Percentiles rank a stretch among this genome's conserved stretches.
phyloP scores from a whole-genome alignment of 1,140 invertebrate species.

The Littorina saxatilis region DNA sequence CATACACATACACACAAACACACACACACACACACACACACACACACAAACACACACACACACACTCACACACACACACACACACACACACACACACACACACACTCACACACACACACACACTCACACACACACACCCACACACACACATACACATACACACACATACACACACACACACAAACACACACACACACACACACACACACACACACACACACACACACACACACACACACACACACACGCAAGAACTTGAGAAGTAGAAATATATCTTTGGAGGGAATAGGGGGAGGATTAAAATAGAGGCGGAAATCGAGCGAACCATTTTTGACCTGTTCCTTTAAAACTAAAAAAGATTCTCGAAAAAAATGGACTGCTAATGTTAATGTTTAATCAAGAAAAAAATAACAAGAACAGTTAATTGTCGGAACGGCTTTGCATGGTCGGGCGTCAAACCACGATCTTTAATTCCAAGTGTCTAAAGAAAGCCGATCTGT shows the following conservation, averaged over 20 bases:
- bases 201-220: background rate
- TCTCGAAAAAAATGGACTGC: background rate
- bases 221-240: background rate
- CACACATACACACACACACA: background rate
- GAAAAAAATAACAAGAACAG: too few relatives aligned
- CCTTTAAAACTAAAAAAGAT: too few relatives aligned
- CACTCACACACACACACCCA: background rate
- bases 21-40: slow-evolving; percentile 6
- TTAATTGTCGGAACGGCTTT: too few relatives aligned
- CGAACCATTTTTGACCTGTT: background rate
- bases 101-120: background rate
- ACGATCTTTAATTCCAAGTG: too few relatives aligned
- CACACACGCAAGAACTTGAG: background rate
- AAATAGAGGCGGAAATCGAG: background rate
- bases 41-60: background rate
- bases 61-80: background rate
- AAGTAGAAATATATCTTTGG: background rate
- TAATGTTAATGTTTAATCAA: background rate
- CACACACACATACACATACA: slow-evolving; percentile 14
- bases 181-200: too few relatives aligned
- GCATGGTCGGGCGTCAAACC: too few relatives aligned
- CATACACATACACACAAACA: background rate
- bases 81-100: background rate
- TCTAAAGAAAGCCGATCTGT: too few relatives aligned
- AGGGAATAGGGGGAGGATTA: background rate